Evolutionary conservation across 1,140 invertebrate genomes (phyloP), one percentile per base, ranked within the genome.

Genomic region (Lepidurus couesii): DNA sequence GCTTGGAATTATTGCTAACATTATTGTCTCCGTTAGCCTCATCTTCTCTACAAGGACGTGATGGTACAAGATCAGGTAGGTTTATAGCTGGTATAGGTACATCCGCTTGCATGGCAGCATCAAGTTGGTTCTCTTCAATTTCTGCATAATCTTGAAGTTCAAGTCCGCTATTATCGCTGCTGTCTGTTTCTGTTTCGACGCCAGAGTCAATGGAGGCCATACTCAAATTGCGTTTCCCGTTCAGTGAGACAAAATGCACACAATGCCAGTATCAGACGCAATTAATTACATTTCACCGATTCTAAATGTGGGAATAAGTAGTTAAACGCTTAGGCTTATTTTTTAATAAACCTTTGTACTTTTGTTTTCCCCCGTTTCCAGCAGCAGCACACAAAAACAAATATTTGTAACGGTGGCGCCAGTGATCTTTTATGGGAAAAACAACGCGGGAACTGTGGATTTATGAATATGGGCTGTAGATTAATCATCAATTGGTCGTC

Each of bases 141-240:
- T 7, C 13, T 65, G 16, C 53, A 65, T 13, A 13, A 65, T 65
- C 53, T 21, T 65, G 53, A 7, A 65, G 21, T 65, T 65, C 53
- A 1, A 65, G 8, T 7, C 53, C 53, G 82, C 86, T 86, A 86
- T 88, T 88, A 83, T 90, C 87, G 84, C 90, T 89, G 82, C 89
- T 89, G 82, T 90, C 89, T 82, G 89, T 90, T 76, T 89, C 88
- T 47, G 89, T 90, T 80, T 90, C 90, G 3, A 90, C 89, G 77
- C 89, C 90, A 10, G 90, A 90, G 84, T 90, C 89, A 73, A 85
- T 81, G 11, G 85, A 84, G 43, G 84, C 84, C 84, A 86, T 86
- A 81, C 13, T 47, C 44, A 65, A 77, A 9, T 65, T 65, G 53
- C 53, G 16, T 65, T 21, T 21, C 53, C 21, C 53, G 16, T 65